These are phyloP conservation scores for Leptura quadrifasciata DNA, from an alignment of 2,888 invertebrate genomes.

Conservation along the genomic window DNA sequence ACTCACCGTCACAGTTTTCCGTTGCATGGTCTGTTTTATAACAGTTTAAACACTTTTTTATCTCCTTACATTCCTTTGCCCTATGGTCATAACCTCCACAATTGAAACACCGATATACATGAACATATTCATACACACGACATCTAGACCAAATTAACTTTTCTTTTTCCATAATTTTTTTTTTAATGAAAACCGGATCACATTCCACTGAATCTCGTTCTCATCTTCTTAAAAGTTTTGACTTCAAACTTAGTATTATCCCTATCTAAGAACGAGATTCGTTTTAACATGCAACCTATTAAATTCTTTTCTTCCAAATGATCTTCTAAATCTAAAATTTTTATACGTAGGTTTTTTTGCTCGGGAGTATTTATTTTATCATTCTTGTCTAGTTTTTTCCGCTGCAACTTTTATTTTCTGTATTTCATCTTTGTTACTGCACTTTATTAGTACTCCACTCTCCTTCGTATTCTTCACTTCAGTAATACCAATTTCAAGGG, in stretches of 20 bases:
- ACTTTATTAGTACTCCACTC: slow-evolving; percentile 29
- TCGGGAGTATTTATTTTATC: not conserved
- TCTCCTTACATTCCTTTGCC: not conserved
- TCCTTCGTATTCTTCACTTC: slow-evolving; percentile 15
- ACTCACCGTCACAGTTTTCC: not conserved
- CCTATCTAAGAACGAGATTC: not conserved
- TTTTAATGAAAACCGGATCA: not conserved
- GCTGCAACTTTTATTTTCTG: slow-evolving; percentile 23
- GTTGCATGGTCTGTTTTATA: not conserved
- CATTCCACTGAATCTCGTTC: not conserved
- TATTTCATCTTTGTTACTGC: slow-evolving; percentile 28
- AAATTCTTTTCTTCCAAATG: not conserved
- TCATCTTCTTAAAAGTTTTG: not conserved
- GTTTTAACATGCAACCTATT: not conserved
- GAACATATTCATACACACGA: slow-evolving; percentile 3
- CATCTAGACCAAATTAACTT: slow-evolving; percentile 11
- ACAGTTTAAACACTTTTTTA: not conserved
- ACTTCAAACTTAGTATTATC: not conserved
- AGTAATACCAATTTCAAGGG: slow-evolving; percentile 16
- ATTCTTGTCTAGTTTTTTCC: not conserved
- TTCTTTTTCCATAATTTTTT: not conserved
- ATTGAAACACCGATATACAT: not conserved
- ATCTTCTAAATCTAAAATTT: not conserved
- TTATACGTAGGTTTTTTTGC: not conserved
- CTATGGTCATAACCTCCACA: slow-evolving; percentile 5